These are phyloP conservation scores for Axinella damicornis DNA, from an alignment of 37 sponge, comb jelly and placozoan genomes.

Conservation along the genomic window DNA sequence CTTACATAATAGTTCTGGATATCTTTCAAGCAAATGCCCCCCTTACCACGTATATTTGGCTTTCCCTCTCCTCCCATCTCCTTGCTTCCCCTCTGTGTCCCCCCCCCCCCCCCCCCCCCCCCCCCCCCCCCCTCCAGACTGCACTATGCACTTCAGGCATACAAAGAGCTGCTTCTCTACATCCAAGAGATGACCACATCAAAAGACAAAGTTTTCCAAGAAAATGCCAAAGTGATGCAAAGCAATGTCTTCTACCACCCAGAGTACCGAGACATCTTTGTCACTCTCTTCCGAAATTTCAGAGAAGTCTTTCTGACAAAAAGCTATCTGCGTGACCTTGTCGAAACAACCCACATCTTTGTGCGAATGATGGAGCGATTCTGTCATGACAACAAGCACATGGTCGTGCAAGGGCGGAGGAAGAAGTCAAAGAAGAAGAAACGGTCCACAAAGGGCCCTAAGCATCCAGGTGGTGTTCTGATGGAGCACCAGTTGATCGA, in stretches of 20 bases:
- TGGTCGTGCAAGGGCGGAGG: conserved; percentile 74
- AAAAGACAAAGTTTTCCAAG: conserved; percentile 52
- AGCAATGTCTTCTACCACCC: conserved; percentile 92
- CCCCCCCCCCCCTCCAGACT: conserved; percentile 52
- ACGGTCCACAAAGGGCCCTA: not conserved
- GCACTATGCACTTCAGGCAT: conserved; percentile 87
- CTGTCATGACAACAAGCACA: conserved; percentile 31
- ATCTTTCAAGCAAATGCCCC: too few relatives aligned
- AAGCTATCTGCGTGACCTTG: conserved; percentile 64
- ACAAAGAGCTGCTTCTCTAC: conserved; percentile 84
- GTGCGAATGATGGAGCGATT: conserved; percentile 78
- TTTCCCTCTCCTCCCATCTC: not conserved
- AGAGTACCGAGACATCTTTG: conserved; percentile 91
- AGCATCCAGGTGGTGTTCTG: not conserved
- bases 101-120: not conserved
- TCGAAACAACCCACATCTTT: conserved; percentile 85
- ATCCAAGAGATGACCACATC: conserved; percentile 72
- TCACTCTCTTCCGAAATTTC: conserved; percentile 78
- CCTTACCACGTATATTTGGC: not conserved
- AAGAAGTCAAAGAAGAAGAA: conserved; percentile 33
- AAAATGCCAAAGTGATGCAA: conserved; percentile 88
- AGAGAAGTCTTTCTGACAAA: conserved; percentile 63
- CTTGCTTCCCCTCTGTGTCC: not conserved
- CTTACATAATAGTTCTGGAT: too few relatives aligned
- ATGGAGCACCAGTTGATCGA: conserved; percentile 59